Percentiles rank a stretch among this genome's conserved stretches.
Conservation (phyloP, 2,797 vertebrate genomes). For the Eidolon dupreanum region DNA sequence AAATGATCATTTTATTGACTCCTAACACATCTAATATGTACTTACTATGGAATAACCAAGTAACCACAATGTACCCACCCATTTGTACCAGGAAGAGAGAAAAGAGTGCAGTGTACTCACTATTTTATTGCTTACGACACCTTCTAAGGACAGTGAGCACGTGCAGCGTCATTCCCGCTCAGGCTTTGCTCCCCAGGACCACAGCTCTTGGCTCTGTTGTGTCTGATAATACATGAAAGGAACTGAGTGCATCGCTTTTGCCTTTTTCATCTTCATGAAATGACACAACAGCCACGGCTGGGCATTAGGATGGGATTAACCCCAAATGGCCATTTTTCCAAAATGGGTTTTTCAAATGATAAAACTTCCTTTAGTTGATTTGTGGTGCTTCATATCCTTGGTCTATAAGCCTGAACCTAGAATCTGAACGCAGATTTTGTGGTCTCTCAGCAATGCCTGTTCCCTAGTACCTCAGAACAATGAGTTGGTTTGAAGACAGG, state of each 20-base stretch:
- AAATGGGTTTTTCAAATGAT: not conserved
- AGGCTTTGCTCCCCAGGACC: not conserved
- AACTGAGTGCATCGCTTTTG: not conserved
- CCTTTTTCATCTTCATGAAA: not conserved
- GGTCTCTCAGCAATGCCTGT: not conserved
- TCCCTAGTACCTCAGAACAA: not conserved
- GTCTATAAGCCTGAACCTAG: not conserved
- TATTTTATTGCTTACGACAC: not conserved
- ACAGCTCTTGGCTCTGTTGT: not conserved
- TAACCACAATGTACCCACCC: not conserved
- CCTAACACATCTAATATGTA: not conserved
- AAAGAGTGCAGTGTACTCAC: not conserved
- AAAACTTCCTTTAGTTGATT: not conserved
- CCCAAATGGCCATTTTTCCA: not conserved
- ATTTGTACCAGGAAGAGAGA: not conserved
- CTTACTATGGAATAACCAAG: not conserved
- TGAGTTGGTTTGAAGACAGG: not conserved
- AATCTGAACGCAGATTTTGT: not conserved
- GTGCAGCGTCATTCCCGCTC: not conserved
- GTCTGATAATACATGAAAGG: not conserved
- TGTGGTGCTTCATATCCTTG: not conserved
- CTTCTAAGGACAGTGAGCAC: not conserved
- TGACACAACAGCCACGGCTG: not conserved
- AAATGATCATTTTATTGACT: not conserved
- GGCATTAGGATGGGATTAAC: not conserved